Conservation (phyloP, 1,140 invertebrate genomes). For the Drosophila ironensis region DNA sequence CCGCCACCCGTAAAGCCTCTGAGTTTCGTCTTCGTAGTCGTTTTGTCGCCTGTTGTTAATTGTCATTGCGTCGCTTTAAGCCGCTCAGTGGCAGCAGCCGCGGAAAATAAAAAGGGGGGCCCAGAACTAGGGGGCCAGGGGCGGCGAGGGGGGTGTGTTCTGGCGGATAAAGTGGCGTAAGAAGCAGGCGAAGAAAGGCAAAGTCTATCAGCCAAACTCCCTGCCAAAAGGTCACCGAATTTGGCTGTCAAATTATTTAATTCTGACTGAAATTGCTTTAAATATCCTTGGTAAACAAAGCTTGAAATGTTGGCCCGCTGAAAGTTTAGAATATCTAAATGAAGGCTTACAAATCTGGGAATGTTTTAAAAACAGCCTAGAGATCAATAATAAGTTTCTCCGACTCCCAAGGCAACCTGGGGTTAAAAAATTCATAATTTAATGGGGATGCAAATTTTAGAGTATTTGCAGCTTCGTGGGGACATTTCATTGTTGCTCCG, state of each 20-base stretch:
- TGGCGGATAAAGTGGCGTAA: conserved; percentile 6
- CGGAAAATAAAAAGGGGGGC: conserved; percentile 4
- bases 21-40: conserved; percentile 18
- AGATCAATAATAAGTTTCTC: too few relatives aligned
- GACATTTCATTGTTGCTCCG: conserved; percentile 15
- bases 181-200: conserved; percentile 13
- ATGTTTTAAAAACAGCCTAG: too few relatives aligned
- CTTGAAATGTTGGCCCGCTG: too few relatives aligned
- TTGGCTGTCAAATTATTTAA: neutral
- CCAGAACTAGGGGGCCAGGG: neutral
- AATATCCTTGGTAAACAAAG: too few relatives aligned
- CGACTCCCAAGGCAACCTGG: too few relatives aligned
- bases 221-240: neutral
- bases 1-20: neutral
- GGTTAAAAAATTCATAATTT: too few relatives aligned
- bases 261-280: too few relatives aligned
- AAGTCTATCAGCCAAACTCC: conserved; percentile 22
- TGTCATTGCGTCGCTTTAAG: conserved; percentile 75
- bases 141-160: neutral
- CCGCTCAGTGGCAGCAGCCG: conserved; percentile 47
- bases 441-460: neutral
- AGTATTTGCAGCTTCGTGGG: conserved; percentile 3
- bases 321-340: too few relatives aligned
- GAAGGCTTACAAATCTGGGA: too few relatives aligned
- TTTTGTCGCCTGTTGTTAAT: conserved; percentile 74